Conservation (phyloP, 2,888 invertebrate genomes). For the Luperina testacea region DNA sequence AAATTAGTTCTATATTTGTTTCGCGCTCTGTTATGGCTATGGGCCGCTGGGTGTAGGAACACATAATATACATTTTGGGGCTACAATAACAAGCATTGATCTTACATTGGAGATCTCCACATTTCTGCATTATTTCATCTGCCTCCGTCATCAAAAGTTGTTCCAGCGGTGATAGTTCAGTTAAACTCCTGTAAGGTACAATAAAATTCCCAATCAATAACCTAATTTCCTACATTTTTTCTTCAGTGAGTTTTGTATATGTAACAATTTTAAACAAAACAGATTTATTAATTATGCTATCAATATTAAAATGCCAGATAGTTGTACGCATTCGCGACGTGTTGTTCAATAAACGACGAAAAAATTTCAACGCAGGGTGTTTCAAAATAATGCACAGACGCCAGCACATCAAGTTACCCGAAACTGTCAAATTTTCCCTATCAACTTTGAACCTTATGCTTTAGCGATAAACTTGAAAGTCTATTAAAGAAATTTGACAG, state of each 20-base stretch:
- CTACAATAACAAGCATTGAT: neutral
- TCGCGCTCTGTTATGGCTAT: neutral
- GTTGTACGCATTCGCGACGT: neutral
- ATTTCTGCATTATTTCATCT: constrained; percentile 85
- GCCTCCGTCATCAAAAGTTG: constrained; percentile 82
- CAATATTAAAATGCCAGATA: neutral
- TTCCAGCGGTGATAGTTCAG: constrained; percentile 80
- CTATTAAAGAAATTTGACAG: too few relatives aligned
- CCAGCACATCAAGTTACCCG: too few relatives aligned
- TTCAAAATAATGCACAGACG: too few relatives aligned
- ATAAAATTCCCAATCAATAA: neutral
- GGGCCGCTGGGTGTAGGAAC: neutral
- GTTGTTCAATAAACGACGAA: too few relatives aligned
- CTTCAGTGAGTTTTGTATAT: neutral
- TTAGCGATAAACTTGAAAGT: too few relatives aligned
- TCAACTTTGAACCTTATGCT: too few relatives aligned
- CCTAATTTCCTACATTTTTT: neutral
- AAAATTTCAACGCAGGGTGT: too few relatives aligned
- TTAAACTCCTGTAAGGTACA: constrained; percentile 66
- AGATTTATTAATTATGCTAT: neutral
- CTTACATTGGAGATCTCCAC: constrained; percentile 81
- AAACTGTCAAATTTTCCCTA: too few relatives aligned
- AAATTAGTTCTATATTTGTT: neutral
- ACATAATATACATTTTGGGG: neutral
- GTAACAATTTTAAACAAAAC: neutral